Evolutionary conservation across 2,113 vertebrate genomes (phyloP).

Genomic region (Sialia sialis): DNA sequence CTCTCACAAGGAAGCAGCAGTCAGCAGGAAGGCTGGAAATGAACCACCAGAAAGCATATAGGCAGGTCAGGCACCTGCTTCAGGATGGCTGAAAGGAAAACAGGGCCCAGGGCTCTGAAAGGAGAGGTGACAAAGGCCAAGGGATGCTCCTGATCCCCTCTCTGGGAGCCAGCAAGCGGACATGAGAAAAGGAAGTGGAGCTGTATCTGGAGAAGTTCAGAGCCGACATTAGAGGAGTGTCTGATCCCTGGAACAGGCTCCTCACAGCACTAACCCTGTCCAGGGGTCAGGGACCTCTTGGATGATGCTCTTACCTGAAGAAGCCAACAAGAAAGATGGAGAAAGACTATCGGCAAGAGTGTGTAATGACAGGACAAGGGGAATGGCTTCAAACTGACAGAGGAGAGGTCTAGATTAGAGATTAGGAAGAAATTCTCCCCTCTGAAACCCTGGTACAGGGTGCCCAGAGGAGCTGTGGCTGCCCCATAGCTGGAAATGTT

Average conservation of each 20-base stretch:
- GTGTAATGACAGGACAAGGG: too few species aligned
- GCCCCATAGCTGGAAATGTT: not conserved
- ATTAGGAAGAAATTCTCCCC: not conserved
- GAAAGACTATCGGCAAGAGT: too few species aligned
- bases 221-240: not conserved
- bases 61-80: not conserved
- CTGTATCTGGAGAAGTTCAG: not conserved
- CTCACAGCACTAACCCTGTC: not conserved
- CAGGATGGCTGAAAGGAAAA: not conserved
- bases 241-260: not conserved
- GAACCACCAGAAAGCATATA: not conserved
- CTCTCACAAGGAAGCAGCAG: not conserved
- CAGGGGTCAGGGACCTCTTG: not conserved
- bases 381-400: not conserved
- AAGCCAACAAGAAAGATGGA: not conserved
- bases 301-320: not conserved
- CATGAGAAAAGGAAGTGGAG: not conserved
- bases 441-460: not conserved
- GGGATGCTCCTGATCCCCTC: not conserved
- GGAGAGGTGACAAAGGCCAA: not conserved
- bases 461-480: not conserved
- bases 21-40: not conserved
- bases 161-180: not conserved
- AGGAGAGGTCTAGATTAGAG: not conserved
- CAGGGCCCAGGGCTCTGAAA: not conserved